phyloP scores from a whole-genome alignment of 2,797 vertebrate genomes.

The Emydoidea blandingii region DNA sequence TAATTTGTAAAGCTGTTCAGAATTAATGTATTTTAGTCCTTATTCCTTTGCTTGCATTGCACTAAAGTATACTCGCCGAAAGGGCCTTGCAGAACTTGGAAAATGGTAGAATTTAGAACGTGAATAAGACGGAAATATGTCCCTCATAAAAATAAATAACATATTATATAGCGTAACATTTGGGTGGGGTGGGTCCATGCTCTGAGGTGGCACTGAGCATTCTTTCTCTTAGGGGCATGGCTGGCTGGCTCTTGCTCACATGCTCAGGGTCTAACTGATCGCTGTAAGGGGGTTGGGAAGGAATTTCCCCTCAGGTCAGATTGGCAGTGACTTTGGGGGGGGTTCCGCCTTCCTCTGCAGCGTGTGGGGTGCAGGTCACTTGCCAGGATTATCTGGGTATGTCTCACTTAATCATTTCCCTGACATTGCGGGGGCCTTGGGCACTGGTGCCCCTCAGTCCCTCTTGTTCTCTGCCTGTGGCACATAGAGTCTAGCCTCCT shows the following conservation, averaged over 20 bases:
- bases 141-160: background rate
- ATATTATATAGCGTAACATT: background rate
- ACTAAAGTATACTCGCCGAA: background rate
- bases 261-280: background rate
- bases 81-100: background rate
- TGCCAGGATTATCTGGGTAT: background rate
- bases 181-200: background rate
- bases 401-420: background rate
- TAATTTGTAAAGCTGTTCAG: rapidly evolving
- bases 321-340: background rate
- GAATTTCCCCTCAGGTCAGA: background rate
- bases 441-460: no score
- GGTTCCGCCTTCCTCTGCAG: background rate
- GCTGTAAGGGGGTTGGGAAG: background rate
- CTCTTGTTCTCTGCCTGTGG: background rate
- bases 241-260: background rate
- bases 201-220: background rate
- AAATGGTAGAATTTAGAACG: background rate
- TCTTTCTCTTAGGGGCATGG: background rate
- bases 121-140: background rate
- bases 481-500: background rate
- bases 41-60: background rate
- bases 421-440: background rate
- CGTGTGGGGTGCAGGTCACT: background rate
- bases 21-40: background rate